These are phyloP conservation scores for Drosophila sp. DNA, from an alignment of 1,140 invertebrate genomes.

Conservation along the genomic window DNA sequence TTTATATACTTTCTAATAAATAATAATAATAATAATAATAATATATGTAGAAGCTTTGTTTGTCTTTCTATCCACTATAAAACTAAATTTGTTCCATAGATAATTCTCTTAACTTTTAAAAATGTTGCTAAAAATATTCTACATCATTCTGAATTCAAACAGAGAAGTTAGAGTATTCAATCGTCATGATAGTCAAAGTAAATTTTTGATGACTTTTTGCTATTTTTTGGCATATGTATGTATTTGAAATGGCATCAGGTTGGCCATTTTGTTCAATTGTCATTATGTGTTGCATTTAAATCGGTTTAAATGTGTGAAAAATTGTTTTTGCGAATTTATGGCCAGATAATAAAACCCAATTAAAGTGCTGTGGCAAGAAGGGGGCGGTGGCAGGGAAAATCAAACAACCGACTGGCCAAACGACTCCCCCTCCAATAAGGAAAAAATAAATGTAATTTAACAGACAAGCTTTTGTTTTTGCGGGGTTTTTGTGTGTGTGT, in stretches of 20 bases:
- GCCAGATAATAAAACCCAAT: slow-evolving; percentile 50
- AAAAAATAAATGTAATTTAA: slow-evolving; percentile 11
- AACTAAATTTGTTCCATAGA: too few species aligned
- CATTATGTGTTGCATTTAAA: slow-evolving; percentile 55
- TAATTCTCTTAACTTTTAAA: too few species aligned
- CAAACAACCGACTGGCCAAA: not conserved
- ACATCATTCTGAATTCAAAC: too few species aligned
- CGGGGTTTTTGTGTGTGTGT: not conserved
- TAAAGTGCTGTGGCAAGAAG: not conserved
- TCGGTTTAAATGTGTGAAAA: slow-evolving; percentile 59
- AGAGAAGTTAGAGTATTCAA: not conserved
- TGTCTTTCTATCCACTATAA: too few species aligned
- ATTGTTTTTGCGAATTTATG: slow-evolving; percentile 32
- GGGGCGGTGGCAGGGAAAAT: not conserved
- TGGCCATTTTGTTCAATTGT: slow-evolving; percentile 29
- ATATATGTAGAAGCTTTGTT: too few species aligned
- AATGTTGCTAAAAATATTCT: too few species aligned
- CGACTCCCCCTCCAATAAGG: not conserved
- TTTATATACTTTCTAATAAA: too few species aligned
- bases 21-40: too few species aligned
- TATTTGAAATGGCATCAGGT: slow-evolving; percentile 14
- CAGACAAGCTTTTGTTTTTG: slow-evolving; percentile 13
- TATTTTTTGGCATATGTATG: not conserved
- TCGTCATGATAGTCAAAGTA: not conserved
- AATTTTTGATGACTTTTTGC: not conserved